Conservation (phyloP, 2,113 vertebrate species). For the Herpetotheres cachinnans region DNA sequence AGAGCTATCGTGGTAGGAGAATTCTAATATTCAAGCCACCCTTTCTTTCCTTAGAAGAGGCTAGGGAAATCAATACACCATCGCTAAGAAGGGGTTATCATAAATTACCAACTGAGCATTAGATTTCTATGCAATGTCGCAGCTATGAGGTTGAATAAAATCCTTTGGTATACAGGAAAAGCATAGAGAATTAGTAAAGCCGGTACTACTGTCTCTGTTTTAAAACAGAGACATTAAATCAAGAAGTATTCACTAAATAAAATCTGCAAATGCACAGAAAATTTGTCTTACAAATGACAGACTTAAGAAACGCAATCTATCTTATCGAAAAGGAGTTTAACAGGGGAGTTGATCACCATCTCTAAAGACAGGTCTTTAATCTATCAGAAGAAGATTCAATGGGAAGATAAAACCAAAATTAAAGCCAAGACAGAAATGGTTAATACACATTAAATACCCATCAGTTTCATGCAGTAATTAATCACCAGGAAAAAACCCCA, state of each 20-base stretch:
- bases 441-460: neutral
- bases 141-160: neutral
- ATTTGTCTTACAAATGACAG: neutral
- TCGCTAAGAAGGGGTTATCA: slow-evolving; percentile 39
- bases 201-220: neutral
- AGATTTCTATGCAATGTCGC: neutral
- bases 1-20: neutral
- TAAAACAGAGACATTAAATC: neutral
- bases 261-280: neutral
- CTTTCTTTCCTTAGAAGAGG: slow-evolving; percentile 1
- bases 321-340: neutral
- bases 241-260: neutral
- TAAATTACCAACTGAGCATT: slow-evolving; percentile 36
- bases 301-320: neutral
- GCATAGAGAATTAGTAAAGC: neutral
- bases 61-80: slow-evolving; percentile 49
- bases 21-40: slow-evolving; percentile 37
- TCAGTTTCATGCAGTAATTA: neutral
- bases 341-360: neutral
- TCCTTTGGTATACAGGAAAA: neutral
- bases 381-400: neutral
- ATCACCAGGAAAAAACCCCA: neutral
- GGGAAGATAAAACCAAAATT: neutral
- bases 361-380: neutral
- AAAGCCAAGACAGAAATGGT: neutral